Conservation (phyloP, 2,888 invertebrate species). For the Andrena haemorrhoa region DNA sequence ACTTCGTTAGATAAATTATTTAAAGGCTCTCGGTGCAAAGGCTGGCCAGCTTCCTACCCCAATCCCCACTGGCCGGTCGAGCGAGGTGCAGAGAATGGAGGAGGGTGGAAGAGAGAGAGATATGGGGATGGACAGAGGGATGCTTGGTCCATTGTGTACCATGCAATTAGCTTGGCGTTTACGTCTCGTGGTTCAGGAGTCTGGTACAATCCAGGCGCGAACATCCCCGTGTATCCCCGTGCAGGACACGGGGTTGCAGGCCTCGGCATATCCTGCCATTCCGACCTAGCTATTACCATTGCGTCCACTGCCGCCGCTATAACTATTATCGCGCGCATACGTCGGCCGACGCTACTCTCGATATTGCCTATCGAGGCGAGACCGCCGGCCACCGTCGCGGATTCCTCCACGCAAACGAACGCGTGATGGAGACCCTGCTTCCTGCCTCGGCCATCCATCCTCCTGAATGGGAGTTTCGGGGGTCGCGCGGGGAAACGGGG, state of each 20-base stretch:
- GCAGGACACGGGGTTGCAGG: constrained; percentile 7
- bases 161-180: constrained; percentile 59
- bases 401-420: background rate
- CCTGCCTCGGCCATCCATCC: too few relatives aligned
- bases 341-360: background rate
- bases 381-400: background rate
- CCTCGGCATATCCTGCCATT: constrained; percentile 7
- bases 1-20: constrained; percentile 23
- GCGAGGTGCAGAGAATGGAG: background rate
- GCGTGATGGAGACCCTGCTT: too few relatives aligned
- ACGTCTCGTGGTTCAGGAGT: constrained; percentile 48
- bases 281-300: constrained; percentile 3
- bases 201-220: constrained; percentile 40
- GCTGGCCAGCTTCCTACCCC: background rate
- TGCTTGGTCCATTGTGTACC: constrained; percentile 46
- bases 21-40: constrained; percentile 25
- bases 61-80: background rate
- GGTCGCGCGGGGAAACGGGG: too few relatives aligned
- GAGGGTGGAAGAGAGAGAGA: background rate
- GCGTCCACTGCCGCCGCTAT: background rate
- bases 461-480: too few relatives aligned
- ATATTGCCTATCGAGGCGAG: background rate
- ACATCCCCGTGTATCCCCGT: constrained; percentile 33
- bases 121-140: background rate
- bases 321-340: constrained; percentile 29